Base-by-base conservation (phyloP, 2,797 vertebrate species). In the Knipowitschia caucasica region DNA sequence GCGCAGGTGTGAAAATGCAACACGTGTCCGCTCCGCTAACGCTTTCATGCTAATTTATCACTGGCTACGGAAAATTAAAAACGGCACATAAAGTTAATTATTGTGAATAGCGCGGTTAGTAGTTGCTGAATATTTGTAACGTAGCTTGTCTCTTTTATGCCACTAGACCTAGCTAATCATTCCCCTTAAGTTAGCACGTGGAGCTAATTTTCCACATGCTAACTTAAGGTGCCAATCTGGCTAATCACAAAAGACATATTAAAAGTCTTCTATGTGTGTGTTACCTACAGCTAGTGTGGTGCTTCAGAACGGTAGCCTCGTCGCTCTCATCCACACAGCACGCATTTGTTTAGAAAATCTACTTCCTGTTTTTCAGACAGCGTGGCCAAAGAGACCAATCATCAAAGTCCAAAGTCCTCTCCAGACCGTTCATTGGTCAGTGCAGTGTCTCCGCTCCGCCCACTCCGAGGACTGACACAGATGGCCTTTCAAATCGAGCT, bases 301-400 rank as follows among this genome's bases (percentile, higher is more conserved):
- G 7, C 2, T 18, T 39, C 39, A 50, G 9, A 11, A 24, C 20
- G n/a, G 4, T 1, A 49, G 27, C 25, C 38, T 45, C 26, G 47
- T 40, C 43, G 46, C 18, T n/a, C 42, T 31, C 52, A 3, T 17
- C 23, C 14, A 51, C 59, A 60, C 34, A 67, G 60, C 56, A 62
- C 62, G 56, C n/a, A n/a, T n/a, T n/a, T n/a, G n/a, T 26, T 30
- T 18, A 14, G 45, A 23, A 12, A 46, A 25, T 20, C 59, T 62
- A 64, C 71, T 88, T 88, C 87, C 83, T 83, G 80, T 77, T 85
- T 80, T 71, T 35, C 24, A 35, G 31, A 26, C 69, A 64, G 76
- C 66, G 15, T 79, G 75, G 54, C 49, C 44, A 9, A 36, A 11
- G 5, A 14, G 55, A 47, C 87, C 83, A 86, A 86, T 88, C 76